A percentile compares a stretch with the other conserved stretches of the same genome.
These are phyloP conservation scores for Pampusana beccarii DNA, from an alignment of 2,113 vertebrate species.

Conservation along the genomic window DNA sequence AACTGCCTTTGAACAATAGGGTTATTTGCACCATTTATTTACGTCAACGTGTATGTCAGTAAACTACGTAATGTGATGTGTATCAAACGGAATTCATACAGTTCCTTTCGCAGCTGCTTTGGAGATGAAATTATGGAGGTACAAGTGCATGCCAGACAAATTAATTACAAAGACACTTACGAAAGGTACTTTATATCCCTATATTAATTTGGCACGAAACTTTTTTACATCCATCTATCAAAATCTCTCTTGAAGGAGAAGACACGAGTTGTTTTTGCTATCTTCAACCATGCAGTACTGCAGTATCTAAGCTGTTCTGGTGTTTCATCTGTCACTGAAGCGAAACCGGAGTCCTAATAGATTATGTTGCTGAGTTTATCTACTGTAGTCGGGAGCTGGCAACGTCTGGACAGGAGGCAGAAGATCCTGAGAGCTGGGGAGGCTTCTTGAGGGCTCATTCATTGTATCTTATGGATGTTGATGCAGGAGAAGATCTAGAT, in stretches of 20 bases:
- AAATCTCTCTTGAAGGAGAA: neutral
- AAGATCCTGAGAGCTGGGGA: neutral
- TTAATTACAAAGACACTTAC: neutral
- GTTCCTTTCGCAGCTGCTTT: neutral
- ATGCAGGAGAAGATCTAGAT: neutral
- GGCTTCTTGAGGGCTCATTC: neutral
- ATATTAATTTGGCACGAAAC: neutral
- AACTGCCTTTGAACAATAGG: neutral
- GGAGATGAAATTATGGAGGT: neutral
- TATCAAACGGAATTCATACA: neutral
- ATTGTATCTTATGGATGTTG: neutral
- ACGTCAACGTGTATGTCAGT: neutral
- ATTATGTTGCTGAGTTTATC: neutral
- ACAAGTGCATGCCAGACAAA: neutral
- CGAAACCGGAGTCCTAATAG: neutral
- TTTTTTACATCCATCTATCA: neutral
- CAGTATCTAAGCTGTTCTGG: neutral
- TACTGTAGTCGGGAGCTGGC: neutral
- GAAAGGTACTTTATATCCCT: neutral
- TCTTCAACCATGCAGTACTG: neutral
- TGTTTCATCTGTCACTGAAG: neutral
- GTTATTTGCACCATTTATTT: neutral
- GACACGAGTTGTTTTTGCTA: neutral
- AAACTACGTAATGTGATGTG: neutral
- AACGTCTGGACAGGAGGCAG: neutral